Evolutionary conservation across 37 sponge, comb jelly and placozoan genomes (phyloP).

Genomic region (Eunapius fragilis): DNA sequence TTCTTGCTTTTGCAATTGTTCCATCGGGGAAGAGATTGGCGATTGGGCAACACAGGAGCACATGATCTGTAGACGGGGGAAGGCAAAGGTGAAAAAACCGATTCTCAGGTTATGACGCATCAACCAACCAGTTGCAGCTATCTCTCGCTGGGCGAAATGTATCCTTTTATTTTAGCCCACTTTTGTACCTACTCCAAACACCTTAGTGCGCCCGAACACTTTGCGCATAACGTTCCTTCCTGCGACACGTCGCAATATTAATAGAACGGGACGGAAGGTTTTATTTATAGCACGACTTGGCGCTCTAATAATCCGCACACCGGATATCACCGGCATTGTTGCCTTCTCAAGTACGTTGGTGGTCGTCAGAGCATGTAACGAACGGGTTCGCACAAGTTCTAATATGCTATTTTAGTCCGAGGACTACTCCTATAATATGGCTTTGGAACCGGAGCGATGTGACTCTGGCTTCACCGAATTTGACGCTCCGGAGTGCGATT

Average conservation of each 20-base stretch:
- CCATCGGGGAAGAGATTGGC: neutral
- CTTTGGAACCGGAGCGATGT: neutral
- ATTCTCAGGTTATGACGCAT: too few species aligned
- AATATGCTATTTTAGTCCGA: neutral
- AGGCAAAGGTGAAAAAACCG: too few species aligned
- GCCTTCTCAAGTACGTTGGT: too few species aligned
- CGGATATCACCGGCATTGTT: neutral
- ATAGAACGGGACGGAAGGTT: neutral
- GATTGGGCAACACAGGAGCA: neutral
- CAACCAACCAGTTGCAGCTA: too few species aligned
- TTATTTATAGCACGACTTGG: neutral
- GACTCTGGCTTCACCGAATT: neutral
- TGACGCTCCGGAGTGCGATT: neutral
- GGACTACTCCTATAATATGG: neutral
- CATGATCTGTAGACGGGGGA: neutral
- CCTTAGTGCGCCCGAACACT: neutral
- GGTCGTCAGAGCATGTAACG: too few species aligned
- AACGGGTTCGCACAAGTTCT: neutral
- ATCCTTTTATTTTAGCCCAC: neutral
- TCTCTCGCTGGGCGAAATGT: neutral
- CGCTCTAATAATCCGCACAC: neutral
- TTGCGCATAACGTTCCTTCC: neutral
- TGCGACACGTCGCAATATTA: neutral
- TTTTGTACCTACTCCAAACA: neutral
- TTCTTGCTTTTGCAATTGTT: neutral